A percentile compares a stretch with the other conserved stretches of the same genome.
phyloP scores from a whole-genome alignment of 2,888 invertebrate species.

The Lycophotia porphyrea region DNA sequence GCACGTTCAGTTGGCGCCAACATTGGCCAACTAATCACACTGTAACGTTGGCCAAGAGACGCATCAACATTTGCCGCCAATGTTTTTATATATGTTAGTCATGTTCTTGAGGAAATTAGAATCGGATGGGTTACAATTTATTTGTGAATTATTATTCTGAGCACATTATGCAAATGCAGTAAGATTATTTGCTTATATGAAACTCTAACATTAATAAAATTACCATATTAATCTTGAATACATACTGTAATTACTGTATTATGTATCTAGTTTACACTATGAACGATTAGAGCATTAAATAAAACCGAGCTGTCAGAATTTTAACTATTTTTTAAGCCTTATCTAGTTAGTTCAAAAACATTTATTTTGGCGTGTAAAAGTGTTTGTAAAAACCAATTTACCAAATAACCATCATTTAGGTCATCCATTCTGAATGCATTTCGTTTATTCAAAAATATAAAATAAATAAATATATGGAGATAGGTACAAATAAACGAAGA shows the following conservation, averaged over 20 bases:
- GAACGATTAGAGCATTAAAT: no score
- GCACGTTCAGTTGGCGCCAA: constrained; percentile 6
- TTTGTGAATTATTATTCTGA: constrained; percentile 10
- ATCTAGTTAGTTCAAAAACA: background rate
- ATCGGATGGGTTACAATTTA: constrained; percentile 3
- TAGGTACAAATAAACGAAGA: background rate
- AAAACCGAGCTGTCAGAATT: no score
- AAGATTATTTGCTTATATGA: background rate
- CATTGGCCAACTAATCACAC: background rate
- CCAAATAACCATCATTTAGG: background rate
- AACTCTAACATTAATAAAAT: background rate
- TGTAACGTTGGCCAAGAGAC: background rate
- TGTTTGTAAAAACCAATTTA: background rate
- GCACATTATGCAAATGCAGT: background rate
- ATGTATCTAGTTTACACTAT: no score
- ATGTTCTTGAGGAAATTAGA: constrained; percentile 13
- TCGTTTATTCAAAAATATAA: background rate
- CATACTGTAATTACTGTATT: no score
- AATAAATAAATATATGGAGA: background rate
- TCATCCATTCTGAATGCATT: background rate
- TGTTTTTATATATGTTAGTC: constrained; percentile 22
- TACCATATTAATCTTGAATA: background rate
- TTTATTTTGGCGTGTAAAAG: background rate
- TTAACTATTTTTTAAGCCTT: background rate
- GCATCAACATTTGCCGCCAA: background rate